Base-by-base conservation (phyloP, 1,140 invertebrate species). In the Muscidifurax raptorellus region DNA sequence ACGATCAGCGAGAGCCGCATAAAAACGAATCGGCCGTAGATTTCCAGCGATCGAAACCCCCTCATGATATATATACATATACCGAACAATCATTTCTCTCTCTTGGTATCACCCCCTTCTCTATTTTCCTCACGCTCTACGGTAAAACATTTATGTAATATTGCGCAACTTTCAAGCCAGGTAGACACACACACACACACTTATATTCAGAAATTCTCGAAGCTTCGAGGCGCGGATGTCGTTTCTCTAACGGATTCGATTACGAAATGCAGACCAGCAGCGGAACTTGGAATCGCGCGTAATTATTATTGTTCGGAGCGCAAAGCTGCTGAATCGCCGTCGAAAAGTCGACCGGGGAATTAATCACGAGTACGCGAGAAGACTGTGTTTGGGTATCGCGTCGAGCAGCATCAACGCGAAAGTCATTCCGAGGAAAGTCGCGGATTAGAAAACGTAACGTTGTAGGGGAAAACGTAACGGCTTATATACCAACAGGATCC, bases 371-470 rank as follows among this genome's bases (percentile, higher is more conserved):
- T 52, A 18, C 4, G 22, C 18, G 22, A 13, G 47, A 52, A 18
- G 18, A 13, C 47, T 22, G 52, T 59, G 18, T 59, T 59, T n/a
- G 52, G 0, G 15, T n/a, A 22, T n/a, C 15, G 0, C n/a, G 40
- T 27, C 18, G 10, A 22, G 40, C 47, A 52, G 76, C 76, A 64
- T 59, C 47, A 30, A 59, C 32, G 59, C 78, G 64, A 80, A 47
- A 80, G 79, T 71, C 36, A 80, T 71, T 80, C 66, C 64, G 36
- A 80, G 66, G 67, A 80, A 80, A 67, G 64, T 67, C 30, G 30
- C 13, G 22, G 30, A 69, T 44, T 80, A 12, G 78, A 80, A 80
- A 80, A 80, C 32, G 79, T 71, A 80, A 80, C 66, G 79, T 59
- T 22, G 52, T 18, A 3, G 36, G 12, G 67, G n/a, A 71, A 67